Percentiles rank a stretch among this genome's conserved stretches.
phyloP scores from a whole-genome alignment of 2,888 invertebrate genomes.

The Acleris cristana region DNA sequence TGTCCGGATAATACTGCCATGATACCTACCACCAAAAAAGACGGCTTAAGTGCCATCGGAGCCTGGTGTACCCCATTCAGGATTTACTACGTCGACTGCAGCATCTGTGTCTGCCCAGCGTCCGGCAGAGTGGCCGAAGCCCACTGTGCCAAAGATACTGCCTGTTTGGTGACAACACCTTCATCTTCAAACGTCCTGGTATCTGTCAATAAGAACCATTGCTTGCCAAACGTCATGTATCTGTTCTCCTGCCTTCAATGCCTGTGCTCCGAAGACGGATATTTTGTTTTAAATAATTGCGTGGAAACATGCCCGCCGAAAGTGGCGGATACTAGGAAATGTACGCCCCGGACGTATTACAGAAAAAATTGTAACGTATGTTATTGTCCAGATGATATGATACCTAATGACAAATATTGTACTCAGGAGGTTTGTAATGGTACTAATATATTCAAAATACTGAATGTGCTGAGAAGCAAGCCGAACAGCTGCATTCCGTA shows the following conservation, averaged over 20 bases:
- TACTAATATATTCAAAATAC: constrained; percentile 40
- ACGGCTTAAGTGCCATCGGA: constrained; percentile 30
- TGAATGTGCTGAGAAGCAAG: constrained; percentile 47
- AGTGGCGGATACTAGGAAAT: constrained; percentile 46
- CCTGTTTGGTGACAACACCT: constrained; percentile 52
- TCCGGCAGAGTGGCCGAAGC: constrained; percentile 64
- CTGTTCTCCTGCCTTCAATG: constrained; percentile 70
- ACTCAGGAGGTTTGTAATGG: constrained; percentile 52
- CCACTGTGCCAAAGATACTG: constrained; percentile 65
- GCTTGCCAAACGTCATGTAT: constrained; percentile 73
- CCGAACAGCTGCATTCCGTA: constrained; percentile 54
- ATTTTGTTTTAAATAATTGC: constrained; percentile 63
- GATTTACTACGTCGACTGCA: constrained; percentile 70
- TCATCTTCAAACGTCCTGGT: constrained; percentile 39
- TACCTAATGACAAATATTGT: constrained; percentile 56
- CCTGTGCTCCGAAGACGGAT: constrained; percentile 64
- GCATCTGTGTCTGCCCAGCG: constrained; percentile 68
- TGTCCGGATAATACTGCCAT: constrained; percentile 50
- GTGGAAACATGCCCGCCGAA: constrained; percentile 59
- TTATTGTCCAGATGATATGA: constrained; percentile 60
- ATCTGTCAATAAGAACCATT: constrained; percentile 52
- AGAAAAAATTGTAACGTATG: constrained; percentile 66
- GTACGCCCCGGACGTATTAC: constrained; percentile 63
- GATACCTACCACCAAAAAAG: background rate
- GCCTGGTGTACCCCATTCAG: constrained; percentile 65